phyloP scores from a whole-genome alignment of 1,140 invertebrate species.

The Neodiprion virginianus region DNA sequence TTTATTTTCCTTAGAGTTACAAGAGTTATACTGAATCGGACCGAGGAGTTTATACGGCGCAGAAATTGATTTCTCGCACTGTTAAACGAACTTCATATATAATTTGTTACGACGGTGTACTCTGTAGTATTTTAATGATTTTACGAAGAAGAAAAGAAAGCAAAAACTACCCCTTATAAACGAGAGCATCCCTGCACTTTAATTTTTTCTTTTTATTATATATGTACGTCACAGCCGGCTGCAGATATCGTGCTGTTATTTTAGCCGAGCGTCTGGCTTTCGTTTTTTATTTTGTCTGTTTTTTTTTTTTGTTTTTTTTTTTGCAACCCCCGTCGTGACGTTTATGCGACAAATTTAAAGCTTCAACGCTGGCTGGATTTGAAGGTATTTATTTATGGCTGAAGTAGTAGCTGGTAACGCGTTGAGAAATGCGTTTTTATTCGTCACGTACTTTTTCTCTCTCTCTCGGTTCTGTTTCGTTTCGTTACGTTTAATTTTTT shows the following conservation, averaged over 20 bases:
- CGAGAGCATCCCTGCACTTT: too few species aligned
- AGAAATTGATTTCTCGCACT: too few species aligned
- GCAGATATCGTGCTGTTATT: background rate
- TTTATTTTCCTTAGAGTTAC: too few species aligned
- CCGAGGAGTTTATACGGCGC: too few species aligned
- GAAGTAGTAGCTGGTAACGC: background rate
- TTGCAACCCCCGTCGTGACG: too few species aligned
- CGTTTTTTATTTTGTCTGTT: background rate
- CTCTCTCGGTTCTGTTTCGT: background rate
- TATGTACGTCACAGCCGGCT: background rate
- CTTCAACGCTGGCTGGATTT: background rate
- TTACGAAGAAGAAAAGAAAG: too few species aligned
- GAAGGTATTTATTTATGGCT: background rate
- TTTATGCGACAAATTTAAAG: background rate
- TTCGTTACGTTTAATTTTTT: background rate
- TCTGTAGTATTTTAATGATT: too few species aligned
- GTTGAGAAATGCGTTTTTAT: background rate
- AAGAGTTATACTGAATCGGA: too few species aligned
- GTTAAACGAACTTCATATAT: too few species aligned
- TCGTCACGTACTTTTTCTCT: background rate
- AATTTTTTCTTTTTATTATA: too few species aligned
- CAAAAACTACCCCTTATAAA: too few species aligned
- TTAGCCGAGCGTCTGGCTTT: background rate
- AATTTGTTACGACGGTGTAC: too few species aligned
- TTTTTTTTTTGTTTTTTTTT: background rate